These are phyloP conservation scores for Plecturocebus donacophilus DNA, from an alignment of 2,113 vertebrate species.

Conservation along the genomic window DNA sequence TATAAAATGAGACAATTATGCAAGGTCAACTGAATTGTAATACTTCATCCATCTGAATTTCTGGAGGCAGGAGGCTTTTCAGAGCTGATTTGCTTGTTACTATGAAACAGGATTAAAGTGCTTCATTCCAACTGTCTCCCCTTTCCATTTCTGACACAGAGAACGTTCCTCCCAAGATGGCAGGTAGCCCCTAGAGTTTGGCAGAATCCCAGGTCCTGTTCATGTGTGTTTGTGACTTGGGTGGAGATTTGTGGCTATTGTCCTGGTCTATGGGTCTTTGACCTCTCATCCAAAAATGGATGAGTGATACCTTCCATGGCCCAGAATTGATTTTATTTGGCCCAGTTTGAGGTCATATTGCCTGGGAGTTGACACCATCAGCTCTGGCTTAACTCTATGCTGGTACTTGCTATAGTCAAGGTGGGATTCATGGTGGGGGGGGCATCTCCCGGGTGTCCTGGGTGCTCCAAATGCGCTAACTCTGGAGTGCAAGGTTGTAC, in stretches of 20 bases:
- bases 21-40: not conserved
- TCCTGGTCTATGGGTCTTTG: constrained; percentile 39
- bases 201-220: not conserved
- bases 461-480: not conserved
- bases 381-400: not conserved
- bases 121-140: not conserved
- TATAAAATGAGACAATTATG: not conserved
- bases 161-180: not conserved
- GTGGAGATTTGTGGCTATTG: not conserved
- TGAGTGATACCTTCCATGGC: constrained; percentile 32
- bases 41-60: not conserved
- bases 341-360: not conserved
- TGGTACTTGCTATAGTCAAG: not conserved
- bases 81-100: not conserved
- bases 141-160: not conserved
- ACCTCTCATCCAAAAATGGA: not conserved
- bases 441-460: not conserved
- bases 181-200: not conserved
- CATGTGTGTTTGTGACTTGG: not conserved
- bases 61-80: not conserved
- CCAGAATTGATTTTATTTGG: constrained; percentile 7
- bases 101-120: not conserved
- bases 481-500: not conserved
- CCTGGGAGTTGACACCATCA: constrained; percentile 41
- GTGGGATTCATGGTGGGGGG: not conserved